These are phyloP conservation scores for Nothocercus nigrocapillus DNA, from an alignment of 2,113 vertebrate species.

Conservation along the genomic window DNA sequence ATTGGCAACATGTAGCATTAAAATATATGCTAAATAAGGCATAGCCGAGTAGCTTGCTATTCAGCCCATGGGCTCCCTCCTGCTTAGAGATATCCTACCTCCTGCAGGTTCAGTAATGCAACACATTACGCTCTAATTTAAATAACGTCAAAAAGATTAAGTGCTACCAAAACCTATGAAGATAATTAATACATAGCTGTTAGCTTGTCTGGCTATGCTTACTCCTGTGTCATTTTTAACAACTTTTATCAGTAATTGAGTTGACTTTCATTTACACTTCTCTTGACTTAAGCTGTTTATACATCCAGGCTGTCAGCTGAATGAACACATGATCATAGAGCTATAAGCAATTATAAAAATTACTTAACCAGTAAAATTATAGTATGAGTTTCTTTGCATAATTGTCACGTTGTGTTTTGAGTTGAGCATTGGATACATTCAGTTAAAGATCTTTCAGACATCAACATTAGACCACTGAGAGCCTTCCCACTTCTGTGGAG, in stretches of 20 bases:
- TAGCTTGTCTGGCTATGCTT: neutral
- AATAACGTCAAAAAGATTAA: constrained; percentile 13
- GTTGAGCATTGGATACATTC: neutral
- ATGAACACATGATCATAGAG: neutral
- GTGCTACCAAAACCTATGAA: neutral
- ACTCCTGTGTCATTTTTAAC: neutral
- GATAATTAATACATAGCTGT: neutral
- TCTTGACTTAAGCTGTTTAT: neutral
- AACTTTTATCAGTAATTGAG: neutral
- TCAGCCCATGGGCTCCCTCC: neutral
- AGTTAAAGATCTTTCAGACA: neutral
- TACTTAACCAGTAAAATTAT: neutral
- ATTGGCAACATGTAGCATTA: neutral
- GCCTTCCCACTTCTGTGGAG: neutral
- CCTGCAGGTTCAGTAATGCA: neutral
- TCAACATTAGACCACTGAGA: neutral
- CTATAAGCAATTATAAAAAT: neutral
- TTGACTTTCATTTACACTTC: neutral
- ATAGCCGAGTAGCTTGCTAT: neutral
- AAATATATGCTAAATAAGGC: neutral
- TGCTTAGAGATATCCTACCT: neutral
- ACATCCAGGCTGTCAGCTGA: neutral
- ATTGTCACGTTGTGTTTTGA: neutral
- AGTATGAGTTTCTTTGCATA: neutral
- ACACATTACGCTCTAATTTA: neutral